A percentile compares a stretch with the other conserved stretches of the same genome.
phyloP scores from a whole-genome alignment of 2,797 vertebrate genomes.

The Rhinichthys osculus region DNA sequence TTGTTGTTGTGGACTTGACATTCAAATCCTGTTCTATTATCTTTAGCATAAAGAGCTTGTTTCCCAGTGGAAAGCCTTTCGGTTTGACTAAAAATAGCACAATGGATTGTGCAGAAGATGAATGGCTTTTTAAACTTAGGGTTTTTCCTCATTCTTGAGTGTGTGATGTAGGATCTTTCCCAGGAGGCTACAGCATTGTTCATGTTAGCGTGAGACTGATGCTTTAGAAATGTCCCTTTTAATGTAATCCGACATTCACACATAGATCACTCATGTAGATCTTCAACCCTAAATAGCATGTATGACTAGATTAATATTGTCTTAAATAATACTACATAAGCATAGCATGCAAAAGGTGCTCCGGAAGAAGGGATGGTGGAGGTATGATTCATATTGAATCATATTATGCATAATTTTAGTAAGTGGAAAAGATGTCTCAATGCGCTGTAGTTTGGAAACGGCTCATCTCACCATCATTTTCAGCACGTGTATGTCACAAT shows the following conservation, averaged over 20 bases:
- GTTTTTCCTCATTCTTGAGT: constrained; percentile 4
- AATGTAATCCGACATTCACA: neutral
- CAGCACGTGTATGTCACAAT: neutral
- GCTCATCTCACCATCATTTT: neutral
- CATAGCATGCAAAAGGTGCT: neutral
- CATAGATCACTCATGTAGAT: neutral
- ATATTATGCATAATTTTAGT: neutral
- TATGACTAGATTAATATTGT: neutral
- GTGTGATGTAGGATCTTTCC: neutral
- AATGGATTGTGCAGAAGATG: neutral
- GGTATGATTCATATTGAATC: neutral
- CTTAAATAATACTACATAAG: neutral
- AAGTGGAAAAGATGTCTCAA: neutral
- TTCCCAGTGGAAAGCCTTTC: neutral
- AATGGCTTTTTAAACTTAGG: constrained; percentile 1
- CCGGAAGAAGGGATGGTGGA: no score
- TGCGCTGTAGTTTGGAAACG: neutral
- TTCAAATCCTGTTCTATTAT: neutral
- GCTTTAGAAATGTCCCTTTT: constrained; percentile 30
- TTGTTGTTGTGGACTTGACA: neutral
- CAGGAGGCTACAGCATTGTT: constrained; percentile 8
- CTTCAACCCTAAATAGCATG: neutral
- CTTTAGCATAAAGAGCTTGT: neutral
- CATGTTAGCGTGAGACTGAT: constrained; percentile 32
- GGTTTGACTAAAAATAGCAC: constrained; percentile 17